These are phyloP conservation scores for Nomada flava DNA, from an alignment of 2,888 invertebrate species.

Conservation along the genomic window DNA sequence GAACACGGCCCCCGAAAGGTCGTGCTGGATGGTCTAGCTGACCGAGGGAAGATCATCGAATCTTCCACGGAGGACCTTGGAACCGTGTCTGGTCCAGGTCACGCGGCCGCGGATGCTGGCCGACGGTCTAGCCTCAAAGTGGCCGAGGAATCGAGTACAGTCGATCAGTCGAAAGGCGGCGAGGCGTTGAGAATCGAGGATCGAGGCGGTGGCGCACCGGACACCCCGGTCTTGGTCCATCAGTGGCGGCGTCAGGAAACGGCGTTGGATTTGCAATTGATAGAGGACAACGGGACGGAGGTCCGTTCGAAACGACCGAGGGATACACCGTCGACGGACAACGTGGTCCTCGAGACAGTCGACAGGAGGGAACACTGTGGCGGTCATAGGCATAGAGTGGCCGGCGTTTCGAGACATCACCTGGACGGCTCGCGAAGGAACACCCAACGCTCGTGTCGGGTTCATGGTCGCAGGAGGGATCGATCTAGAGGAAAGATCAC, in stretches of 20 bases:
- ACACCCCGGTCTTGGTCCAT: conserved; percentile 55
- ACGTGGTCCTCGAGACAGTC: conserved; percentile 3
- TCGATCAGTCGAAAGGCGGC: conserved; percentile 21
- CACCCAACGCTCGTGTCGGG: conserved; percentile 61
- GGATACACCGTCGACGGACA: conserved; percentile 36
- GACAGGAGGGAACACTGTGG: conserved; percentile 48
- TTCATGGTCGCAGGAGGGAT: conserved; percentile 66
- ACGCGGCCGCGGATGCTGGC: conserved; percentile 52
- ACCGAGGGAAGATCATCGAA: conserved; percentile 22
- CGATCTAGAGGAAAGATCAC: conserved; percentile 60
- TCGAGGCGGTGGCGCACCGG: conserved; percentile 22
- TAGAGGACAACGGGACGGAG: conserved; percentile 42
- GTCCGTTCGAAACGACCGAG: conserved; percentile 57
- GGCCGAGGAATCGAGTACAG: conserved; percentile 36
- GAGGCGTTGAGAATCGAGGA: conserved; percentile 34
- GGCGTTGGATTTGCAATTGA: conserved; percentile 63
- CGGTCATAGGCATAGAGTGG: conserved; percentile 59
- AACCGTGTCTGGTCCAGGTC: conserved; percentile 48
- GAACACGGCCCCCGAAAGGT: conserved; percentile 78
- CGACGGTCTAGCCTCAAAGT: conserved; percentile 24
- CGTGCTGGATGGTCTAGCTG: conserved; percentile 73
- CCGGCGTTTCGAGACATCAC: conserved; percentile 50
- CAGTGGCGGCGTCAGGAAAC: conserved; percentile 46
- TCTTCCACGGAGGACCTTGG: conserved; percentile 39
- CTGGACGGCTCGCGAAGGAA: conserved; percentile 51